phyloP scores from a whole-genome alignment of 2,797 vertebrate species.

The Alcedo quadribrachys region DNA sequence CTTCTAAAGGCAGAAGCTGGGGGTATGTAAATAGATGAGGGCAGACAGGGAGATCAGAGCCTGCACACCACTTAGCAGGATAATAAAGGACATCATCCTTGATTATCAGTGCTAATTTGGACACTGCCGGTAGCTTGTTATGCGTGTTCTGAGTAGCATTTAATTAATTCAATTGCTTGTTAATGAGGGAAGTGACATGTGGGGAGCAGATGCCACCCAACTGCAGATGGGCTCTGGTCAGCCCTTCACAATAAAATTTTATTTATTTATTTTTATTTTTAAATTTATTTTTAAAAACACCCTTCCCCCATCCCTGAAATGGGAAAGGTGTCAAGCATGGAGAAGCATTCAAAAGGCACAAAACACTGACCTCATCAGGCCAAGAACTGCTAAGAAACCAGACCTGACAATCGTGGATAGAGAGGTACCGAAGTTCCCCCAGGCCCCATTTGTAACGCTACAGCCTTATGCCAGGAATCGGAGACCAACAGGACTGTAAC shows the following conservation, averaged over 20 bases:
- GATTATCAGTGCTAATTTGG: constrained; percentile 91
- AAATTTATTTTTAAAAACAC: background rate
- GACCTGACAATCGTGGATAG: background rate
- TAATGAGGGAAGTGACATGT: constrained; percentile 90
- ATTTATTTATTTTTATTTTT: background rate
- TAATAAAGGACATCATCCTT: constrained; percentile 90
- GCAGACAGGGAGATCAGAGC: constrained; percentile 82
- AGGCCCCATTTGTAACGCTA: constrained; percentile 35
- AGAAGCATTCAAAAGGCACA: constrained; percentile 76
- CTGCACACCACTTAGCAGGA: constrained; percentile 87
- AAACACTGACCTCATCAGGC: constrained; percentile 78
- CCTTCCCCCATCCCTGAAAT: constrained; percentile 22
- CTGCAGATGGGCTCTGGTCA: constrained; percentile 85
- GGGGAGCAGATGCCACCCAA: constrained; percentile 88
- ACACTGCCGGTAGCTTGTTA: constrained; percentile 90
- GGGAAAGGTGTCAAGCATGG: constrained; percentile 69
- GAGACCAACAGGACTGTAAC: constrained; percentile 29
- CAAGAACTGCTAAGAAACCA: constrained; percentile 66
- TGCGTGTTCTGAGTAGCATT: constrained; percentile 89
- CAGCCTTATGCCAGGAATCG: constrained; percentile 47
- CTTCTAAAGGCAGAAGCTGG: constrained; percentile 84
- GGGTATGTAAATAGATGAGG: constrained; percentile 87
- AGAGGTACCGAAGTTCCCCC: constrained; percentile 40
- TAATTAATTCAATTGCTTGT: constrained; percentile 92
- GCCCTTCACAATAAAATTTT: constrained; percentile 72